A percentile compares a stretch with the other conserved stretches of the same genome.
Conservation (phyloP, 2,888 invertebrate genomes). For the Tipula unca region DNA sequence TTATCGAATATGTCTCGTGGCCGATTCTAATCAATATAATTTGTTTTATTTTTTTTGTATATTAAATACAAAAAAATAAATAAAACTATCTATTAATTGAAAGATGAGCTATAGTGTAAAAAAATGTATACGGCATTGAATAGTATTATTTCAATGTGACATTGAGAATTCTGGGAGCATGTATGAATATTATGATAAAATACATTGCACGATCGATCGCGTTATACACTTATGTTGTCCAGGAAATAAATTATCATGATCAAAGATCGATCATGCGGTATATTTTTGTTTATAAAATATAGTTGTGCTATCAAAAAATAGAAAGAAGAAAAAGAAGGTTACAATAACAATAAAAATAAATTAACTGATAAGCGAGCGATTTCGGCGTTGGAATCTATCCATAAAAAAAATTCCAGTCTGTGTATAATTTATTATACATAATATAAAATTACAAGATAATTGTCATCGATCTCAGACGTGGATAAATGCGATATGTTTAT, state of each 20-base stretch:
- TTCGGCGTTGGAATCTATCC: not conserved
- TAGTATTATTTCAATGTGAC: not conserved
- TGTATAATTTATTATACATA: not conserved
- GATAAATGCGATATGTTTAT: not conserved
- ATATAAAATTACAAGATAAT: not conserved
- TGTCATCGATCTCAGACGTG: not conserved
- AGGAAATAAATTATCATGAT: not conserved
- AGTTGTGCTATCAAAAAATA: not conserved
- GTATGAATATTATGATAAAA: too few relatives aligned
- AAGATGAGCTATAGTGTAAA: not conserved
- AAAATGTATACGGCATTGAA: not conserved
- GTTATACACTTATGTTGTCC: not conserved
- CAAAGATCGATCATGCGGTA: not conserved
- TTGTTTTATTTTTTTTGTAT: not conserved
- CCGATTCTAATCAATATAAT: not conserved
- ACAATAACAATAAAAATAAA: not conserved
- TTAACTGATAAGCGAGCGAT: not conserved
- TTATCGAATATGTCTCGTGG: not conserved
- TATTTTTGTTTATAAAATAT: not conserved
- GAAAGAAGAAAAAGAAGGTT: not conserved
- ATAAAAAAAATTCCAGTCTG: not conserved
- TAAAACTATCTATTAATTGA: not conserved
- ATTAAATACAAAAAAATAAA: not conserved
- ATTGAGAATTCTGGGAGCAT: not conserved
- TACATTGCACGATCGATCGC: not conserved